Base-by-base conservation (phyloP, 2,888 invertebrate species). In the Polietes domitor region DNA sequence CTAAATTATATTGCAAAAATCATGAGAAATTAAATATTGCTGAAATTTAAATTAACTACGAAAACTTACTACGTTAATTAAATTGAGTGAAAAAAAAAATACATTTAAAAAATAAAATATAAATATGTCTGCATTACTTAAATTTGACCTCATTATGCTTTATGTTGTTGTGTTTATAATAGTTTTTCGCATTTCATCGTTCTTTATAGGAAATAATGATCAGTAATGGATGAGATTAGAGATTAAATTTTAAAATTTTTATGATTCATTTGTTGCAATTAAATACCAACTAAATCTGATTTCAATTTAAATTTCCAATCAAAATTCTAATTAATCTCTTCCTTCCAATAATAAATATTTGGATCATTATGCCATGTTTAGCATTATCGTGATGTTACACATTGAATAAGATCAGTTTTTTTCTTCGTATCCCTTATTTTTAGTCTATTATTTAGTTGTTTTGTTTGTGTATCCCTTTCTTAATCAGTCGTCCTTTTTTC, bases 401-500 rank as follows among this genome's bases (percentile, higher is more conserved):
- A 32, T 32, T 32, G 7, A 32, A 32, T 32, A 32, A 32, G 3
- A 7, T n/a, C n/a, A n/a, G n/a, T n/a, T 32, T 32, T 32, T 32
- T 32, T 32, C 32, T 32, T 32, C 32, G 7, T 32, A 32, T 32
- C 3, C 7, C 32, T 37, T 3, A 73, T 82, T 32, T 41, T 61
- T 53, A 82, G 61, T 17, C 21, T 81, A 77, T n/a, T 37, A 12
- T 76, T 80, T 55, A 32, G 4, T 43, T n/a, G n/a, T 77, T 70
- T 80, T 61, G 21, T 70, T 71, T 85, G 50, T n/a, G 37, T 68
- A 68, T 76, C 73, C 73, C 81, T 77, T 83, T 87, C 85, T 83
- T 79, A 75, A 86, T 87, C 88, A 88, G 88, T 89, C 89, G 88
- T 89, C 89, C 89, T 89, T 89, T 89, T 88, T 88, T 88, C 89